Conservation (phyloP, 2,797 vertebrate genomes). For the Sphenodon punctatus region DNA sequence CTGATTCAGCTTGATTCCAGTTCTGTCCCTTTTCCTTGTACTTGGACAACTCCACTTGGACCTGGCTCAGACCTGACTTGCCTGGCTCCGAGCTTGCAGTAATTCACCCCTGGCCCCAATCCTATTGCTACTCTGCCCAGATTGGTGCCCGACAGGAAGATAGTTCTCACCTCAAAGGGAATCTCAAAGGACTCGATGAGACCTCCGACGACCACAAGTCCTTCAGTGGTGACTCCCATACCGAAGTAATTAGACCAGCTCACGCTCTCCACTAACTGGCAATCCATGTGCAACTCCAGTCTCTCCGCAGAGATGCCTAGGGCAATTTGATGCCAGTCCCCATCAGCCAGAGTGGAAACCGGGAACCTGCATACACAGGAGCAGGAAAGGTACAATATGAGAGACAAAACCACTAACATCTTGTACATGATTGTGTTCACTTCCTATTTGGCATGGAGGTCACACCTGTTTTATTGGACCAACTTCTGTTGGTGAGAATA, state of each 20-base stretch:
- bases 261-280: constrained; percentile 83
- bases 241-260: constrained; percentile 82
- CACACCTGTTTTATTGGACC: neutral
- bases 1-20: too few species aligned
- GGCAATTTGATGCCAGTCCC: constrained; percentile 83
- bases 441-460: neutral
- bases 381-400: neutral
- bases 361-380: constrained; percentile 79
- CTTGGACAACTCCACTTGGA: too few species aligned
- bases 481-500: too few species aligned
- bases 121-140: too few species aligned
- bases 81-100: too few species aligned
- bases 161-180: constrained; percentile 83
- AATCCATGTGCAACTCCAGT: constrained; percentile 85
- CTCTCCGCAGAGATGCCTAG: constrained; percentile 79
- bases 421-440: neutral
- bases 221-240: constrained; percentile 78
- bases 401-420: neutral
- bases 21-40: too few species aligned
- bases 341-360: constrained; percentile 78
- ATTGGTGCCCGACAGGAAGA: too few species aligned
- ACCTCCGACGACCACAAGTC: constrained; percentile 85
- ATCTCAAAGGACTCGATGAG: constrained; percentile 82
- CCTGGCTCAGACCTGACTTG: too few species aligned
- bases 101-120: too few species aligned